phyloP scores from a whole-genome alignment of 2,113 vertebrate species.

The Phocoena phocoena region DNA sequence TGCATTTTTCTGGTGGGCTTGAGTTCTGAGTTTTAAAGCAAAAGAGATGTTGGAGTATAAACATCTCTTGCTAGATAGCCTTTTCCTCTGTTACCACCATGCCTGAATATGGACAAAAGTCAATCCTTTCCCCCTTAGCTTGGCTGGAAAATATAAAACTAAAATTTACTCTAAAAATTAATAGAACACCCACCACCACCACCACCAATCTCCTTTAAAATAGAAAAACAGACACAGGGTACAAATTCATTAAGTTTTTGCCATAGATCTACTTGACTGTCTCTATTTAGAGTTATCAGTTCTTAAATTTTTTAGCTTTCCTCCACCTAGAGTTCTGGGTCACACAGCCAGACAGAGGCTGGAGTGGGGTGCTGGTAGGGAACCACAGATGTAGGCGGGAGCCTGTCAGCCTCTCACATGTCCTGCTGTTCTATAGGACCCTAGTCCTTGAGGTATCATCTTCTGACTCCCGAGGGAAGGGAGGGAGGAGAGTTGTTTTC shows the following conservation, averaged over 20 bases:
- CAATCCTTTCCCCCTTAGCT: background rate
- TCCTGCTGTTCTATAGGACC: background rate
- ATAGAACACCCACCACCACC: background rate
- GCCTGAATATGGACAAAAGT: background rate
- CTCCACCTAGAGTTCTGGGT: background rate
- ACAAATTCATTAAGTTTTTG: background rate
- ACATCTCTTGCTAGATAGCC: background rate
- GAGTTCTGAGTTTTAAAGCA: background rate
- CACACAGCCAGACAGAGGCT: background rate
- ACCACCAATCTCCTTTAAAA: background rate
- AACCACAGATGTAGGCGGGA: background rate
- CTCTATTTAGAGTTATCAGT: background rate
- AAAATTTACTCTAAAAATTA: conserved; percentile 36
- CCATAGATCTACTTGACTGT: background rate
- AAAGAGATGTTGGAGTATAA: background rate
- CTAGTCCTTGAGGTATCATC: background rate
- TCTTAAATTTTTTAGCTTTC: background rate
- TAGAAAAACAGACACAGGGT: background rate
- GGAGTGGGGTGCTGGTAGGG: too few relatives aligned
- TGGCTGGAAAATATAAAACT: background rate
- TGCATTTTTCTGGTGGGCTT: background rate
- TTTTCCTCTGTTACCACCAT: background rate
- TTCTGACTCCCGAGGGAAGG: background rate
- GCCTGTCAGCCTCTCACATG: background rate
- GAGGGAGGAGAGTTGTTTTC: background rate